These are phyloP conservation scores for Symphodus melops DNA, from an alignment of 2,113 vertebrate species.

Conservation along the genomic window DNA sequence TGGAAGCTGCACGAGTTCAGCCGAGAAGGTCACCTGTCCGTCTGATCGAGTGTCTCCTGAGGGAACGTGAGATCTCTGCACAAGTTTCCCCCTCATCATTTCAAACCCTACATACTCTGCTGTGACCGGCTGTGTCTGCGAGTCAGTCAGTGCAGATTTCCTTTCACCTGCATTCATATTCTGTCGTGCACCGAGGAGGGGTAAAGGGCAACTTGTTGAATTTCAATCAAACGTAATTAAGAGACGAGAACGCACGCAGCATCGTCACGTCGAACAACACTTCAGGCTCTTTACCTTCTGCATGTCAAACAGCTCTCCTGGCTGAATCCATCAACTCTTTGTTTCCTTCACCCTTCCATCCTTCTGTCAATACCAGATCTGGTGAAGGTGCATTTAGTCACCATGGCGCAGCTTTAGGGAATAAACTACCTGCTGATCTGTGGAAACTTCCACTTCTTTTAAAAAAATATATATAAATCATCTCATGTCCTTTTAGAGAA, in stretches of 20 bases:
- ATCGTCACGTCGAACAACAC: not conserved
- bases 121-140: not conserved
- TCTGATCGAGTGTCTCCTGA: conserved; percentile 46
- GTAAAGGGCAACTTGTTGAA: not conserved
- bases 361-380: too few relatives aligned
- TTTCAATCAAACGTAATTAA: conserved; percentile 19
- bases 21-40: conserved; percentile 40
- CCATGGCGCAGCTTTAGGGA: too few relatives aligned
- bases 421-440: too few relatives aligned
- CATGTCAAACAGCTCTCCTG: conserved; percentile 13
- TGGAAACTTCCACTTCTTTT: not conserved
- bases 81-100: conserved; percentile 3
- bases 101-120: not conserved
- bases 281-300: not conserved
- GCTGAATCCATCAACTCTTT: not conserved
- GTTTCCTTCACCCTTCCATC: not conserved
- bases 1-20: conserved; percentile 16
- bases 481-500: too few relatives aligned
- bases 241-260: not conserved
- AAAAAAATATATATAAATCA: too few relatives aligned
- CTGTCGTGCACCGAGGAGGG: not conserved
- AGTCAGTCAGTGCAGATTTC: not conserved
- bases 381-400: too few relatives aligned
- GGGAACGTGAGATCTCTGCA: conserved; percentile 28
- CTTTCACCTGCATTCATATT: not conserved